Evolutionary conservation across 2,797 vertebrate species (phyloP).

Genomic region (Propithecus deckenii): DNA sequence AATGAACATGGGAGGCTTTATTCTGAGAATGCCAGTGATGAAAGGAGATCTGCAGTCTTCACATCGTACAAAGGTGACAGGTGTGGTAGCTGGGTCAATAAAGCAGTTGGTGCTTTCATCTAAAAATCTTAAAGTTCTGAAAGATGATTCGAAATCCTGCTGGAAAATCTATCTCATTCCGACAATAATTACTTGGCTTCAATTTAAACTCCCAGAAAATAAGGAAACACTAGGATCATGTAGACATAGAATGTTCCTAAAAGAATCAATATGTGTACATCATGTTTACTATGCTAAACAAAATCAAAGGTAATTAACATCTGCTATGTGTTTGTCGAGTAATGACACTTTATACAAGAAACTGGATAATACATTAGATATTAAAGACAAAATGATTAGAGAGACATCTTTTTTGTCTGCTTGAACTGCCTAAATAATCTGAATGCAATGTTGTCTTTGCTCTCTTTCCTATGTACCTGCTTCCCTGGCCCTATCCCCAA

Average conservation of each 20-base stretch:
- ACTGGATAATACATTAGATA: neutral
- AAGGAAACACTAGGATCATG: neutral
- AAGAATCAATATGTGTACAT: neutral
- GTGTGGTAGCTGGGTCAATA: neutral
- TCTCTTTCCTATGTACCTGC: neutral
- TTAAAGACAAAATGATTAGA: neutral
- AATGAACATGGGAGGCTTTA: neutral
- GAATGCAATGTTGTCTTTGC: neutral
- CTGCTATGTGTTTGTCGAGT: neutral
- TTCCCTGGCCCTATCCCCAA: neutral
- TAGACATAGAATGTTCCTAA: neutral
- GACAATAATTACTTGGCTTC: constrained; percentile 1
- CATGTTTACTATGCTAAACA: neutral
- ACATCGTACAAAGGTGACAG: constrained; percentile 33
- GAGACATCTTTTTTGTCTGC: neutral
- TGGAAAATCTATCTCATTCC: neutral
- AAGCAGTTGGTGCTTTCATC: constrained; percentile 4
- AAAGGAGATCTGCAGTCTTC: constrained; percentile 25
- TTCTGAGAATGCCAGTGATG: neutral
- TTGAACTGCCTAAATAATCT: neutral
- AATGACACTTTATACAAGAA: neutral
- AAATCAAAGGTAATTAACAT: neutral
- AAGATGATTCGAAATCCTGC: constrained; percentile 26
- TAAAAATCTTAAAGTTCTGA: neutral
- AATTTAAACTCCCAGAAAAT: neutral